Percentiles rank a stretch among this genome's conserved stretches.
Conservation (phyloP, 1,140 invertebrate species). For the Eufriesea mexicana region DNA sequence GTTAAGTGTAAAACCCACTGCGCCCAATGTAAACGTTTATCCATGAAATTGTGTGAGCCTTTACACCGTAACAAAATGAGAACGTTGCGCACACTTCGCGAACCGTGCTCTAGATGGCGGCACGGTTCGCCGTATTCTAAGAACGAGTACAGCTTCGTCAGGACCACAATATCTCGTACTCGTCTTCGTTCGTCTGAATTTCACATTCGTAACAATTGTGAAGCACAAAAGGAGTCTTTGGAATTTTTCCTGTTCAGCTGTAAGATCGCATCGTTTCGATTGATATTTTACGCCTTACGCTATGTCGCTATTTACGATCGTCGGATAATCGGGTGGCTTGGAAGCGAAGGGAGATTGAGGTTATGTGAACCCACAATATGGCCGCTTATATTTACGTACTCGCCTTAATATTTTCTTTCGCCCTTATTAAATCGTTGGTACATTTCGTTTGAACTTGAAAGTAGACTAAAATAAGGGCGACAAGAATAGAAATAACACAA, state of each 20-base stretch:
- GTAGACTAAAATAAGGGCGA: too few relatives aligned
- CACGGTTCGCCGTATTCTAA: neutral
- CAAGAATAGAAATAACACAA: too few relatives aligned
- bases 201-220: slow-evolving; percentile 1
- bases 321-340: neutral
- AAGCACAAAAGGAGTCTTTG: slow-evolving; percentile 39
- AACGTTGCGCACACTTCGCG: slow-evolving; percentile 4
- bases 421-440: too few relatives aligned
- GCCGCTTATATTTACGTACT: too few relatives aligned
- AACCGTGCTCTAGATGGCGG: neutral
- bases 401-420: too few relatives aligned
- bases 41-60: slow-evolving; percentile 48
- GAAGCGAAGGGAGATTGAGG: neutral
- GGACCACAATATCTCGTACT: slow-evolving; percentile 18
- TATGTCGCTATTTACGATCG: neutral
- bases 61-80: slow-evolving; percentile 11
- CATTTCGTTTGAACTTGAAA: too few relatives aligned
- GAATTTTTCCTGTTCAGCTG: slow-evolving; percentile 15
- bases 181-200: slow-evolving; percentile 22
- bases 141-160: slow-evolving; percentile 23
- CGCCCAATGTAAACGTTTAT: slow-evolving; percentile 49
- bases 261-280: slow-evolving; percentile 11
- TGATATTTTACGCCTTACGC: neutral
- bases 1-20: slow-evolving; percentile 45
- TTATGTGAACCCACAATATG: too few relatives aligned